Evolutionary conservation across 35 echinoderm and acorn worm species (phyloP).

Genomic region (Patiria miniata): DNA sequence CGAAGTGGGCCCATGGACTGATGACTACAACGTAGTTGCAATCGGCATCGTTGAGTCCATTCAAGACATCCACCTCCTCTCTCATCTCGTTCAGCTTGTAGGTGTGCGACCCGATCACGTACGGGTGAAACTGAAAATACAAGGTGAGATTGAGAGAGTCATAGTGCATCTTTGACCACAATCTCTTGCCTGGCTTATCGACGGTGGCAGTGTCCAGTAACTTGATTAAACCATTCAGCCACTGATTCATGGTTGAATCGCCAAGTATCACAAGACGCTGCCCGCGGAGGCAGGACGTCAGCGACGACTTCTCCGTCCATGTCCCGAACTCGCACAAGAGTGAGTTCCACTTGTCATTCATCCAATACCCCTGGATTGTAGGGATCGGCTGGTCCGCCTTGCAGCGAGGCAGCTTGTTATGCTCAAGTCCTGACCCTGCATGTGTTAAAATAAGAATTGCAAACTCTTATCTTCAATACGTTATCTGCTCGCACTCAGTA

Average conservation of each 20-base stretch:
- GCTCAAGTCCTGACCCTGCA: too few relatives aligned
- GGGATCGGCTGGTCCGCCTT: conserved; percentile 8
- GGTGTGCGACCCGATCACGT: conserved; percentile 26
- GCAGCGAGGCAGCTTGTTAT: conserved; percentile 25
- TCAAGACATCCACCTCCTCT: conserved; percentile 57
- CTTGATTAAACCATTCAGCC: conserved; percentile 16
- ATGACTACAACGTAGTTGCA: conserved; percentile 60
- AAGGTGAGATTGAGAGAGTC: background rate
- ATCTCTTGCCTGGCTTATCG: background rate
- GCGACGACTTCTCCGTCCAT: background rate
- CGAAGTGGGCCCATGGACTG: conserved; percentile 68
- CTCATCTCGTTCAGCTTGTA: conserved; percentile 7
- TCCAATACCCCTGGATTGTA: conserved; percentile 53
- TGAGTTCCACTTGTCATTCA: conserved; percentile 44
- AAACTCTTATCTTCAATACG: too few relatives aligned
- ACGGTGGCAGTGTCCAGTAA: background rate
- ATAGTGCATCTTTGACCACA: conserved; percentile 24
- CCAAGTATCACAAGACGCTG: conserved; percentile 39
- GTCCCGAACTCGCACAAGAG: conserved; percentile 31
- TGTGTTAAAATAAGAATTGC: too few relatives aligned
- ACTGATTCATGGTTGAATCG: conserved; percentile 58
- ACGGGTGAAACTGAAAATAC: conserved; percentile 11
- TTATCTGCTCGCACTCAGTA: too few relatives aligned
- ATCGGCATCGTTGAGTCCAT: background rate
- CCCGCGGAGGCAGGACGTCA: conserved; percentile 16